These are phyloP conservation scores for Pseudobourletiella spinata DNA, from an alignment of 1,140 invertebrate species.

Conservation along the genomic window DNA sequence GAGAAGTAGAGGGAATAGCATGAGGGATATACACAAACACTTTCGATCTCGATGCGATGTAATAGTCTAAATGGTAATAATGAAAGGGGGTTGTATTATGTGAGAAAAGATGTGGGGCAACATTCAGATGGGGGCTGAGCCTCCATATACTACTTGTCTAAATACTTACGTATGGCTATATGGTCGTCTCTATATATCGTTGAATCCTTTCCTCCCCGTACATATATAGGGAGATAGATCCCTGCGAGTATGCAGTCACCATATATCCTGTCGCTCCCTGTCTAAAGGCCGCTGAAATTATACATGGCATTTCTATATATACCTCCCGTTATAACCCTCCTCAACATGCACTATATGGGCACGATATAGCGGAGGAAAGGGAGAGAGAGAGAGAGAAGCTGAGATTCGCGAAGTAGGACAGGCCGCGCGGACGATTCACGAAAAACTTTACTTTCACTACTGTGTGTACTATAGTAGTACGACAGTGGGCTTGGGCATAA, in stretches of 20 bases:
- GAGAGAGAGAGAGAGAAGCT: not conserved
- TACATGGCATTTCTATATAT: no score
- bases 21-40: conserved; percentile 14
- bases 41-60: conserved; percentile 25
- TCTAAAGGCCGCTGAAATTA: no score
- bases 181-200: no score
- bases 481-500: conserved; percentile 13
- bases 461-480: no score
- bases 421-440: conserved; percentile 20
- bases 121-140: not conserved
- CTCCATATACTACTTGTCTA: not conserved
- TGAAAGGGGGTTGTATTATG: not conserved
- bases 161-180: no score
- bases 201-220: no score
- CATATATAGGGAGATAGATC: no score
- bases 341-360: not conserved
- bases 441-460: conserved; percentile 32
- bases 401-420: conserved; percentile 33
- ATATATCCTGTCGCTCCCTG: no score
- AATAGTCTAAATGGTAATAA: not conserved
- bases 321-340: no score
- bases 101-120: not conserved
- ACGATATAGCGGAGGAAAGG: not conserved
- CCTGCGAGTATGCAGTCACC: no score
- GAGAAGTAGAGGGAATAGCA: conserved; percentile 15